Evolutionary conservation across 2,888 invertebrate species (phyloP).

Genomic region (Polydesmus complanatus): DNA sequence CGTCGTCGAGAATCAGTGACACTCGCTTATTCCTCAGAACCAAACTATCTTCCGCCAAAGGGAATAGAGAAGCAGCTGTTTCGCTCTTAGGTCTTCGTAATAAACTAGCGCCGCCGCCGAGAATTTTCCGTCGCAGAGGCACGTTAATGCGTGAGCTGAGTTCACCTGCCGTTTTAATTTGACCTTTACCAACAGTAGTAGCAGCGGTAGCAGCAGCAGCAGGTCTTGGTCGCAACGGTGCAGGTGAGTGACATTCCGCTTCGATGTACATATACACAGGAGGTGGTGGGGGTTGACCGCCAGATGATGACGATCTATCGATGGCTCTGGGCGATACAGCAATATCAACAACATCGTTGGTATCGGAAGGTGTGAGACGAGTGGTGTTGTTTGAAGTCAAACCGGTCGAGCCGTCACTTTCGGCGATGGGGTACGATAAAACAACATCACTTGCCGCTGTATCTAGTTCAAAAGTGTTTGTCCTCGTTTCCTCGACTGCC

Average conservation of each 20-base stretch:
- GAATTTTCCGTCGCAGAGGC: background rate
- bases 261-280: slow-evolving; percentile 18
- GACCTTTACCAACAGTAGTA: background rate
- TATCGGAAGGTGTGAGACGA: background rate
- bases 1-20: background rate
- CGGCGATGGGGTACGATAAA: background rate
- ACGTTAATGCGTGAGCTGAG: background rate
- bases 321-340: background rate
- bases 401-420: background rate
- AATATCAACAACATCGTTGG: too few relatives aligned
- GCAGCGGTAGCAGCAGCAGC: background rate
- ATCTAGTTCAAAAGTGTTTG: background rate
- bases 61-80: slow-evolving; percentile 3
- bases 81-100: slow-evolving; percentile 8
- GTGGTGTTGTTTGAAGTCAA: background rate
- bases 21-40: background rate
- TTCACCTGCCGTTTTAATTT: background rate
- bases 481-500: background rate
- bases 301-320: background rate
- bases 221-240: background rate
- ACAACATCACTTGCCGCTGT: background rate
- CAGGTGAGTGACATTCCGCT: background rate
- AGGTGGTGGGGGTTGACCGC: background rate
- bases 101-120: background rate
- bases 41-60: background rate